phyloP scores from a whole-genome alignment of 1,140 invertebrate genomes.

The Fopius arisanus region DNA sequence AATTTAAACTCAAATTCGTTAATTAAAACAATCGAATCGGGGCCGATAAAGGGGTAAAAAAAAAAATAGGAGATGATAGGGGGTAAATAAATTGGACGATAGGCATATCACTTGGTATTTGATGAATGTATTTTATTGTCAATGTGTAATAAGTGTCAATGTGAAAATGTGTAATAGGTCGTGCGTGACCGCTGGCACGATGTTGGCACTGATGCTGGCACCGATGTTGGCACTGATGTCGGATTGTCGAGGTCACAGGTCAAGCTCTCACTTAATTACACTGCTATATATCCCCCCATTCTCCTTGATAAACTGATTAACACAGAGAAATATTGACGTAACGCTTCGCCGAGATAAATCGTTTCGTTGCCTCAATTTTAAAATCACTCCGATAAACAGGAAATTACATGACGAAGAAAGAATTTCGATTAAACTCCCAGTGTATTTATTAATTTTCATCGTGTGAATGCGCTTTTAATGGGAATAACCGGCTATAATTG shows the following conservation, averaged over 20 bases:
- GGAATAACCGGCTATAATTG: constrained; percentile 22
- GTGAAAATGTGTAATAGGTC: constrained; percentile 14
- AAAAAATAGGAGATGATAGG: background rate
- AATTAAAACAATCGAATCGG: background rate
- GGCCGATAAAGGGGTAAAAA: background rate
- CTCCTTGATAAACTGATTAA: background rate
- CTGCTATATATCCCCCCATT: constrained; percentile 5
- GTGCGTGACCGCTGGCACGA: background rate
- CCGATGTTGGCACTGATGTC: background rate
- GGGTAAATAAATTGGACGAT: background rate
- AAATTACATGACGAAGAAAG: background rate
- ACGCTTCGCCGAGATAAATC: background rate
- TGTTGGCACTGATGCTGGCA: background rate
- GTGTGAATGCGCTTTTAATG: background rate
- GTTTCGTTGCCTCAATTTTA: background rate
- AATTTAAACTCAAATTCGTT: background rate
- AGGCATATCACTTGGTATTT: background rate
- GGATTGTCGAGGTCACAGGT: constrained; percentile 1
- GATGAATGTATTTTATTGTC: background rate
- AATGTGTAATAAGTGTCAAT: background rate
- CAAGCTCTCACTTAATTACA: constrained; percentile 27
- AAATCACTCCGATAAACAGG: background rate
- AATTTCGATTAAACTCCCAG: background rate
- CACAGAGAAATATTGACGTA: background rate
- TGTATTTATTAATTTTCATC: background rate